Evolutionary conservation across 35 echinoderm and acorn worm genomes (phyloP), one percentile per base, ranked within the genome.

Genomic region (Amphiura filiformis): DNA sequence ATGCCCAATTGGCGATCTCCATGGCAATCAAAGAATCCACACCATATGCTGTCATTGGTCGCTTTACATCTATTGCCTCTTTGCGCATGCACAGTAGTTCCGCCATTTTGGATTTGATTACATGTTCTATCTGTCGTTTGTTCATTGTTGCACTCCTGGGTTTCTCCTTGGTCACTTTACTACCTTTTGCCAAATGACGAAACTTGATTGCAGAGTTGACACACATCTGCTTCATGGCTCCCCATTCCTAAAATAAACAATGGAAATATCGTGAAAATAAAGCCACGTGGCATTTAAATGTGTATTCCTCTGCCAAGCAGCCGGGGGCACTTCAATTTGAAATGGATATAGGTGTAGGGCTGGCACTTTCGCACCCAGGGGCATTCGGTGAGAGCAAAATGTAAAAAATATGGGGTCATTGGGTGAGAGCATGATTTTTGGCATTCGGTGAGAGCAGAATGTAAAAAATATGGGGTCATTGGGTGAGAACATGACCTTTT

Each of bases 1-100:
- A 65, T 0, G 83, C 83, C 83, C 83, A 85, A 28, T 85, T 85
- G 56, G 83, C 83, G 0, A 85, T 70, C 56, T 85, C 85, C 85
- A 87, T 47, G 23, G 76, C 65, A 34, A 87, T 35, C 39, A 87
- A 35, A 32, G 85, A 87, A 56, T 87, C 85, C 0, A 87, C 85
- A 1, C 85, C 85, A 20, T 87, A 87, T 39, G 37, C 75, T 2
- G 64, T 76, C 75, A 87, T 78, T 2, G 85, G 85, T 20, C 75
- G 85, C 56, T 56, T 87, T 0, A 39, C 38, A 39, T 87, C 85
- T 17, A 87, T 87, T 34, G 36, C 85, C 28, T 87, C 85, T 20
- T 33, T 31, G 23, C 56, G 70, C 76, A 78, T 77, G 75, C 85
- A 87, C 18, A 87, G 85, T 35, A 87, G 65, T 38, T 87, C 70